phyloP scores from a whole-genome alignment of 2,797 vertebrate genomes.

The Anolis apletophallus region DNA sequence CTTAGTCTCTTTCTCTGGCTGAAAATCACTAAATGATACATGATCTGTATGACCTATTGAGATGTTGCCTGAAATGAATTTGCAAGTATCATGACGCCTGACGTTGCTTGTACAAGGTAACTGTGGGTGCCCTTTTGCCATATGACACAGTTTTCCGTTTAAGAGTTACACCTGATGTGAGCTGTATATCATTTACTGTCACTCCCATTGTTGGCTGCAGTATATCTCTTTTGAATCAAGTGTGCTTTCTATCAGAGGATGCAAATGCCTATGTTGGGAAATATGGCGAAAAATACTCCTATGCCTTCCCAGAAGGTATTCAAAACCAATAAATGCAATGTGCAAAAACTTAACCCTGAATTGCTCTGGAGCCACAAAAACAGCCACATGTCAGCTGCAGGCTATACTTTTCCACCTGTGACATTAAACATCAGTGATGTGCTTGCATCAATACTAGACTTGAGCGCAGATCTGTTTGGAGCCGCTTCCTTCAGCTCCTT shows the following conservation, averaged over 20 bases:
- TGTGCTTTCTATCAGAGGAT: background rate
- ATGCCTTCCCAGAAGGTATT: no score
- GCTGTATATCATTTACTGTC: background rate
- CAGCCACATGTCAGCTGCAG: no score
- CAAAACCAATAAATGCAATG: no score
- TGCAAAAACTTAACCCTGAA: no score
- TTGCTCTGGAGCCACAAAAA: no score
- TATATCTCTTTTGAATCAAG: background rate
- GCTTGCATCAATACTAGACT: background rate
- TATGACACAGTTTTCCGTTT: slow-evolving; percentile 4
- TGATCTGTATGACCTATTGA: slow-evolving; percentile 59
- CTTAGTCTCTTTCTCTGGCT: slow-evolving; percentile 7
- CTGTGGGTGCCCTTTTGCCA: background rate
- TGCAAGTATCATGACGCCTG: background rate
- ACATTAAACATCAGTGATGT: background rate
- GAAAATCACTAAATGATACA: slow-evolving; percentile 44
- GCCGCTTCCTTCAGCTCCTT: no score
- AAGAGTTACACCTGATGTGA: background rate
- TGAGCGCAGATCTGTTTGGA: no score
- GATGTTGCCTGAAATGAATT: slow-evolving; percentile 36
- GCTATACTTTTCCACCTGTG: background rate
- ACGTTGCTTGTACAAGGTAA: background rate
- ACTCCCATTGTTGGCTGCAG: background rate
- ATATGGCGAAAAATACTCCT: no score
- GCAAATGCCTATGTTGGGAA: no score